Conservation (phyloP, 2,797 vertebrate genomes). For the Coilia nasus region DNA sequence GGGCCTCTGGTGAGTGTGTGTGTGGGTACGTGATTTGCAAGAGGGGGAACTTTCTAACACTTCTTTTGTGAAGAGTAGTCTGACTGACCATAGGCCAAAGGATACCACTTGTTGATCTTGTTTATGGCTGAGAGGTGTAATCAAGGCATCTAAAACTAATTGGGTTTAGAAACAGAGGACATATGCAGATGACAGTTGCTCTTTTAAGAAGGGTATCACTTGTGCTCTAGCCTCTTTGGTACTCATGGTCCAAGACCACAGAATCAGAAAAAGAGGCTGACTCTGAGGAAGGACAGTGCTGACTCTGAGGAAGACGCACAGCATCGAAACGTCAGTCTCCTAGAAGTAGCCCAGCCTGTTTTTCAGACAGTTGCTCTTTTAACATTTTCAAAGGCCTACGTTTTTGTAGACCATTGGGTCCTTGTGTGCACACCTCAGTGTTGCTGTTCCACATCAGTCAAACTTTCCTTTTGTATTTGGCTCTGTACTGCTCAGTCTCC, state of each 20-base stretch:
- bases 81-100: not conserved
- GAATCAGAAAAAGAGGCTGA: too few relatives aligned
- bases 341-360: too few relatives aligned
- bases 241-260: too few relatives aligned
- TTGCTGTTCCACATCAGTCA: not conserved
- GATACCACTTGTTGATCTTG: not conserved
- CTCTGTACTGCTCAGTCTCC: not conserved
- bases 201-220: too few relatives aligned
- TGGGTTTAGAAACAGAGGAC: not conserved
- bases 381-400: not conserved
- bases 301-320: too few relatives aligned
- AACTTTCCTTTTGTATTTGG: not conserved
- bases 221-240: too few relatives aligned
- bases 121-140: not conserved
- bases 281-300: too few relatives aligned
- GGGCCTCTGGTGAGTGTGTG: conserved; percentile 12
- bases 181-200: conserved; percentile 1
- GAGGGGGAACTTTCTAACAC: not conserved
- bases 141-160: not conserved
- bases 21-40: not conserved
- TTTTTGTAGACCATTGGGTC: not conserved
- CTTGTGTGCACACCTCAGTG: not conserved
- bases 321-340: too few relatives aligned
- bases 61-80: not conserved
- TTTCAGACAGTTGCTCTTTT: too few relatives aligned